phyloP scores from a whole-genome alignment of 2,797 vertebrate species.

The Aldrovandia affinis region DNA sequence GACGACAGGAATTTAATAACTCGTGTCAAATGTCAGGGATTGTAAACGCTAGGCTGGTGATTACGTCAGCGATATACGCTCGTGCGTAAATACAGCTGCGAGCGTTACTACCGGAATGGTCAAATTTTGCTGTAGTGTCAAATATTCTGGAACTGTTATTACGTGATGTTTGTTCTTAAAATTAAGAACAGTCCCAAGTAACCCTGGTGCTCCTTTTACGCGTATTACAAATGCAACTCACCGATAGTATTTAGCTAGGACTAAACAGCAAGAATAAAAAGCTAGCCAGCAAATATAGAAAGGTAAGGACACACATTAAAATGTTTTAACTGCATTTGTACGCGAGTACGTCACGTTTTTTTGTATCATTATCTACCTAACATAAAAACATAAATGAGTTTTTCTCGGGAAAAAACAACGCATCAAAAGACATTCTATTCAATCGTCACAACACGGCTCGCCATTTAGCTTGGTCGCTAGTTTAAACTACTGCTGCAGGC shows the following conservation, averaged over 20 bases:
- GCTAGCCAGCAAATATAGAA: not conserved
- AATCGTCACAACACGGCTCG: not conserved
- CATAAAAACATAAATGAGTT: not conserved
- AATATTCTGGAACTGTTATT: not conserved
- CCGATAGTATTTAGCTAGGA: not conserved
- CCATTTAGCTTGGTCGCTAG: not conserved
- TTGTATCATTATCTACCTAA: not conserved
- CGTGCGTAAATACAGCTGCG: constrained; percentile 19
- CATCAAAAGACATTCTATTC: not conserved
- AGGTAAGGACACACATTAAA: not conserved
- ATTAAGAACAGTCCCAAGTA: not conserved
- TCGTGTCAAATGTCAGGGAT: constrained; percentile 25
- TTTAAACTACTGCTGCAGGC: not conserved
- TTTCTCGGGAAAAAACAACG: not conserved
- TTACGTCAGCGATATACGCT: constrained; percentile 65
- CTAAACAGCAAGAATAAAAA: not conserved
- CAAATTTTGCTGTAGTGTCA: not conserved
- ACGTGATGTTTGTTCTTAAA: not conserved
- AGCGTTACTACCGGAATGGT: not conserved
- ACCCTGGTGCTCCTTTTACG: not conserved
- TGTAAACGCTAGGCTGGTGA: constrained; percentile 40
- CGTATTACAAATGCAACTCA: not conserved
- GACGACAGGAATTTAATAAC: constrained; percentile 55
- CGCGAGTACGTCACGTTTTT: not conserved
- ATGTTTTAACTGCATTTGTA: not conserved